These are phyloP conservation scores for Triplophysa tibetana DNA, from an alignment of 2,113 vertebrate genomes.

Conservation along the genomic window DNA sequence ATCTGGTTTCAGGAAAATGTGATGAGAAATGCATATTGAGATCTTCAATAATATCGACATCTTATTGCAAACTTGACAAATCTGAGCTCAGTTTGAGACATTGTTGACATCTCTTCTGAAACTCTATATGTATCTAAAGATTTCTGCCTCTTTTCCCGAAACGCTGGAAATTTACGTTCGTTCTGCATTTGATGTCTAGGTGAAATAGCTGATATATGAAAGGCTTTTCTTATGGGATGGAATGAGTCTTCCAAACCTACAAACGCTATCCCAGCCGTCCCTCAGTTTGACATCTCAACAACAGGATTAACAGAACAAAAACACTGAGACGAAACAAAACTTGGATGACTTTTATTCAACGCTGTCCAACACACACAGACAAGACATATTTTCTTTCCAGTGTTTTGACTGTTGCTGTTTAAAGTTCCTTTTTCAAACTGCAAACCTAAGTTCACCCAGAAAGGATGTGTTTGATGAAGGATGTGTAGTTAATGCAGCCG, in stretches of 20 bases:
- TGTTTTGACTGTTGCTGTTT: conserved; percentile 30
- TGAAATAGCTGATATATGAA: no score
- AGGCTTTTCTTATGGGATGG: neutral
- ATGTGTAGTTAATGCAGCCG: conserved; percentile 92
- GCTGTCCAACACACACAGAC: conserved; percentile 27
- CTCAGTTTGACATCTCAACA: neutral
- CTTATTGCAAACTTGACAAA: no score
- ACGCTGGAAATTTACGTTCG: no score
- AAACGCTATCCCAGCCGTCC: neutral
- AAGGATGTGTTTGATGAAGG: conserved; percentile 92
- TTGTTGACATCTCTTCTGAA: no score
- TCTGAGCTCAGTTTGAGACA: no score
- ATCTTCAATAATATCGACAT: no score
- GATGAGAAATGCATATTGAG: no score
- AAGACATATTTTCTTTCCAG: conserved; percentile 36
- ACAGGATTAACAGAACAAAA: conserved; percentile 28
- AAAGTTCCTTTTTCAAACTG: conserved; percentile 14
- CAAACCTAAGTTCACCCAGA: conserved; percentile 72
- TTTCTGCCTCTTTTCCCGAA: no score
- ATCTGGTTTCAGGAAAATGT: no score
- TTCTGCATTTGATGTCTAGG: no score
- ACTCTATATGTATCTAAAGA: no score
- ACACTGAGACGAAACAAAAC: conserved; percentile 17
- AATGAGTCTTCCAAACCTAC: neutral
- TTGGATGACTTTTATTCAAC: conserved; percentile 48